Conservation (phyloP, 2,888 invertebrate species). For the Nudaria mundana region DNA sequence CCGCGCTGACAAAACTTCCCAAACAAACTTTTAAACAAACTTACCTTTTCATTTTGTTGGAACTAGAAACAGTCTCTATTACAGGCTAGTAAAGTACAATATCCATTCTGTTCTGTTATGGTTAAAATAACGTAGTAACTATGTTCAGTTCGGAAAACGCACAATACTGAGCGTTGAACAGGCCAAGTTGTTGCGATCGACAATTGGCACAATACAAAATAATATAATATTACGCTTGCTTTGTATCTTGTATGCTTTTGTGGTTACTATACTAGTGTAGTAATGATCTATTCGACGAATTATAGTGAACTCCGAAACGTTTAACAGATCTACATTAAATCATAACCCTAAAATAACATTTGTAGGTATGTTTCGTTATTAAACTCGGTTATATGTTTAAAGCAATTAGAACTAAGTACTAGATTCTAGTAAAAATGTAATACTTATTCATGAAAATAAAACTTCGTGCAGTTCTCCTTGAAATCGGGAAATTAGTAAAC, state of each 20-base stretch:
- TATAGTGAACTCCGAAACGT: conserved; percentile 15
- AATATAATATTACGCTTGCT: conserved; percentile 40
- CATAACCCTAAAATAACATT: neutral
- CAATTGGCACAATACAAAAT: conserved; percentile 55
- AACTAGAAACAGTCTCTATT: conserved; percentile 9
- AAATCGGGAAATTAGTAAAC: too few relatives aligned
- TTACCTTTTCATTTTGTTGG: conserved; percentile 8
- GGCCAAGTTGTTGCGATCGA: conserved; percentile 60
- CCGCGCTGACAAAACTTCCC: conserved; percentile 32
- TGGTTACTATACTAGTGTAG: conserved; percentile 38
- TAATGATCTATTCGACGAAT: conserved; percentile 24
- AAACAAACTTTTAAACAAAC: conserved; percentile 33
- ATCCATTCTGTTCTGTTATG: neutral
- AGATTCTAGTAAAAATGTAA: too few relatives aligned
- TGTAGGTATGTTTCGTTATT: too few relatives aligned
- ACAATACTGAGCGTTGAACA: conserved; percentile 51
- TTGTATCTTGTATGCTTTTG: conserved; percentile 43
- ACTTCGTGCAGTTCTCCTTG: too few relatives aligned
- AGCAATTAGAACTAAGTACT: too few relatives aligned
- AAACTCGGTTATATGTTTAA: too few relatives aligned
- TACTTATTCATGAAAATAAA: too few relatives aligned
- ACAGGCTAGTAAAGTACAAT: neutral
- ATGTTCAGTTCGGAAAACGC: conserved; percentile 44
- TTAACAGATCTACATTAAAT: neutral
- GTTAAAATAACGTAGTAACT: conserved; percentile 12